phyloP scores from a whole-genome alignment of 2,888 invertebrate genomes.

The Incurvaria masculella region DNA sequence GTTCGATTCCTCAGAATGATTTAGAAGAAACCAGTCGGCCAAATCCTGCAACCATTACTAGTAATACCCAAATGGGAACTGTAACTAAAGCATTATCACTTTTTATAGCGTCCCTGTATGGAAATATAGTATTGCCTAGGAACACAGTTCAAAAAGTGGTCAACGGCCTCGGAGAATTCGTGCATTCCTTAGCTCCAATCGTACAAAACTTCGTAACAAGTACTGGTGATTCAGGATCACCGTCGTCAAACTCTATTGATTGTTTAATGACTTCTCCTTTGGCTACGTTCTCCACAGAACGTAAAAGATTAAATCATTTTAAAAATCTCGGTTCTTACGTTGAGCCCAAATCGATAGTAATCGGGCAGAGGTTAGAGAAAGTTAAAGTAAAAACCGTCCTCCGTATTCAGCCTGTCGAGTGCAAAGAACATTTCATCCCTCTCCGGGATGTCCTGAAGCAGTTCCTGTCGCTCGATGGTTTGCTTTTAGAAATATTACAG shows the following conservation, averaged over 20 bases:
- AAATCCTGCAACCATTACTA: not conserved
- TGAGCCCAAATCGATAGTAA: slow-evolving; percentile 4
- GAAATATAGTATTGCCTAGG: slow-evolving; percentile 1
- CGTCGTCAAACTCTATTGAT: not conserved
- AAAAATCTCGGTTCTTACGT: slow-evolving; percentile 3
- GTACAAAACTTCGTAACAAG: not conserved
- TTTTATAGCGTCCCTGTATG: slow-evolving; percentile 2
- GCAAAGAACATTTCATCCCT: slow-evolving; percentile 6
- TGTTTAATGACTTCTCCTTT: not conserved
- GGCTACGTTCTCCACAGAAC: slow-evolving; percentile 1
- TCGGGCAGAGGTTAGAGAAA: slow-evolving; percentile 5
- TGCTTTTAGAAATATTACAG: slow-evolving; percentile 2
- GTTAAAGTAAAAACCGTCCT: not conserved
- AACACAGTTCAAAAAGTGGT: slow-evolving; percentile 1
- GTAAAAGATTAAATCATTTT: slow-evolving; percentile 3
- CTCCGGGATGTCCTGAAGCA: slow-evolving; percentile 5
- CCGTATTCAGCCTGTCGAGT: not conserved
- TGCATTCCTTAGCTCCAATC: not conserved
- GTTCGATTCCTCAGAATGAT: too few species aligned
- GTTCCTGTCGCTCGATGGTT: slow-evolving; percentile 4
- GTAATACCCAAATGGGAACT: not conserved
- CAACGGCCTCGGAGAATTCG: not conserved
- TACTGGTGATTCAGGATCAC: not conserved
- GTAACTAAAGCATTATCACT: not conserved
- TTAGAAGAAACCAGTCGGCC: too few species aligned